These are phyloP conservation scores for Strigamia crassipes DNA, from an alignment of 2,888 invertebrate genomes.

Conservation along the genomic window DNA sequence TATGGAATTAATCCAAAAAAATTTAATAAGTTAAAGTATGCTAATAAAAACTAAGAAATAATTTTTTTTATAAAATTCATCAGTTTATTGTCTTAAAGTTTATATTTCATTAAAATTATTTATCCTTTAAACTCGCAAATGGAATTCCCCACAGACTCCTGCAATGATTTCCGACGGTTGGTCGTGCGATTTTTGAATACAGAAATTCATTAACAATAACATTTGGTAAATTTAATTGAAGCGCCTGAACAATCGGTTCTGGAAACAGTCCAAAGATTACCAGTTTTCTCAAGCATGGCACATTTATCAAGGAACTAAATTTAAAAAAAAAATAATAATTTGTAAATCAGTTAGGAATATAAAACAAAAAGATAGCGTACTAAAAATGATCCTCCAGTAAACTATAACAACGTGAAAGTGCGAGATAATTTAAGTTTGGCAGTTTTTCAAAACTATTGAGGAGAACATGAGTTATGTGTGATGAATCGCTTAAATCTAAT, in stretches of 20 bases:
- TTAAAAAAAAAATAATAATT: not conserved
- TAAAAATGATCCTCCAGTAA: conserved; percentile 62
- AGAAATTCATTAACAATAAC: conserved; percentile 70
- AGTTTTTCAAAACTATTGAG: conserved; percentile 66
- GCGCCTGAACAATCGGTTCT: conserved; percentile 63
- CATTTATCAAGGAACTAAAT: not conserved
- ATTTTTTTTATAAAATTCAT: not conserved
- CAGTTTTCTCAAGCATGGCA: conserved; percentile 71
- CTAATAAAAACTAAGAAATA: conserved; percentile 28
- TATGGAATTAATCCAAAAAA: conserved; percentile 92
- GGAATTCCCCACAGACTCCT: conserved; percentile 89
- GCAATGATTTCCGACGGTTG: conserved; percentile 82
- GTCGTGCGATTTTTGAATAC: conserved; percentile 63
- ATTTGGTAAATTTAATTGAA: conserved; percentile 65
- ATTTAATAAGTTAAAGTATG: conserved; percentile 66
- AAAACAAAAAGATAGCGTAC: not conserved
- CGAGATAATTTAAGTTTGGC: conserved; percentile 61
- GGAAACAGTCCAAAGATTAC: conserved; percentile 83
- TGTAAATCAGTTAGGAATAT: too few species aligned
- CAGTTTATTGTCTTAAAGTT: not conserved
- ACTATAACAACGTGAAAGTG: conserved; percentile 67
- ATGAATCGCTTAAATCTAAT: conserved; percentile 87
- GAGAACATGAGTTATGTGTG: conserved; percentile 69
- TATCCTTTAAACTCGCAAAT: conserved; percentile 74
- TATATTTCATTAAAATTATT: not conserved